phyloP scores from a whole-genome alignment of 2,113 vertebrate species.

The Notiomystis cincta region DNA sequence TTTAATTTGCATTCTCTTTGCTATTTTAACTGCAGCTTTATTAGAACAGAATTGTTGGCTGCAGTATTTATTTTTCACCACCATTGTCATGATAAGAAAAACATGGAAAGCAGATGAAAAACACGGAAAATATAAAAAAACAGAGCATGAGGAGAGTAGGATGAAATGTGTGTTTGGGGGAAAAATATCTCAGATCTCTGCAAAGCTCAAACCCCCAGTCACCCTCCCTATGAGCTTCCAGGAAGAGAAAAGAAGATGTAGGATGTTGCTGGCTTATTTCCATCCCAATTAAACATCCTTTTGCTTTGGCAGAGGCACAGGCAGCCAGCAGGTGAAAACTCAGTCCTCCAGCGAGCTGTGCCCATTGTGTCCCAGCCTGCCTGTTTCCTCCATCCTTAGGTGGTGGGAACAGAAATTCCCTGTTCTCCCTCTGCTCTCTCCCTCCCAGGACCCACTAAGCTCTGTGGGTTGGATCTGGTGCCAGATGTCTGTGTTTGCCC shows the following conservation, averaged over 20 bases:
- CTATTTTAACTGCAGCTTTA: constrained; percentile 9
- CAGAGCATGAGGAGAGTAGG: neutral
- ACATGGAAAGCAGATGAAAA: neutral
- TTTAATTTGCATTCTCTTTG: constrained; percentile 30
- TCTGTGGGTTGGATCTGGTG: neutral
- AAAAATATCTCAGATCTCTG: neutral
- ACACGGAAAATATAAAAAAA: neutral
- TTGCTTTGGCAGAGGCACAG: neutral
- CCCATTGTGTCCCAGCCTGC: neutral
- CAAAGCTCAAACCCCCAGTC: neutral
- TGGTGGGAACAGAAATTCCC: neutral
- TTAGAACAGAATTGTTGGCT: neutral
- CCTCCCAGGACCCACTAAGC: neutral
- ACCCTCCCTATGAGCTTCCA: neutral
- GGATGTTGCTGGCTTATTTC: neutral
- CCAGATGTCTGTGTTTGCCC: neutral
- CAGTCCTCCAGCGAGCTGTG: neutral
- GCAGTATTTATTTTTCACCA: neutral
- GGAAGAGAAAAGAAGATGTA: neutral
- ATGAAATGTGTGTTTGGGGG: neutral
- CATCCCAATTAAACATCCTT: neutral
- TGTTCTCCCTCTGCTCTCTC: neutral
- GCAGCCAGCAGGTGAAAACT: neutral
- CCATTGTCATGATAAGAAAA: neutral
- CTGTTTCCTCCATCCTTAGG: neutral